Evolutionary conservation across 2,113 vertebrate species (phyloP).

Genomic region (Anseranas semipalmata): DNA sequence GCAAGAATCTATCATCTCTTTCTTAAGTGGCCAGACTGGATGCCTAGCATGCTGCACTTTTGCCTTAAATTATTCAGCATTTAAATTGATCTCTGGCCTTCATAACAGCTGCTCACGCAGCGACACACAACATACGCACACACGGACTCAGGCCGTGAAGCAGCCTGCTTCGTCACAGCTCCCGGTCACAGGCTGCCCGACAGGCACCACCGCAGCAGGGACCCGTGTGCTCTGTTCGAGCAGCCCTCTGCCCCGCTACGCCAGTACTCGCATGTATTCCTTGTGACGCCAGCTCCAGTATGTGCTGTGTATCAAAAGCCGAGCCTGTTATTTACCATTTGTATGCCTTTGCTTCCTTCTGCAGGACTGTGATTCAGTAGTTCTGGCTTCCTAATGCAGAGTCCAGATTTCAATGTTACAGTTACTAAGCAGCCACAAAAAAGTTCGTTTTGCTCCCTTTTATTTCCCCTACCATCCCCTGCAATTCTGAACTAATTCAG

Average conservation of each 20-base stretch:
- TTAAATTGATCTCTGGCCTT: neutral
- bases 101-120: fast-evolving
- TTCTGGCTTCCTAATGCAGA: neutral
- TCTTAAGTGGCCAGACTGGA: neutral
- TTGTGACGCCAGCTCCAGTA: fast-evolving
- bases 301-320: neutral
- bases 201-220: neutral
- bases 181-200: neutral
- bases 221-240: neutral
- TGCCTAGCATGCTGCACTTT: neutral
- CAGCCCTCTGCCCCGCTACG: neutral
- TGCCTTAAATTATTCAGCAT: neutral
- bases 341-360: neutral
- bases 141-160: neutral
- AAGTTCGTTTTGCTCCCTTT: neutral
- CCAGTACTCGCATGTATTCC: fast-evolving
- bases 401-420: neutral
- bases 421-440: fast-evolving
- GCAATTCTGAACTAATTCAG: neutral
- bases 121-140: fast-evolving
- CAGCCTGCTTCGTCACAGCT: neutral
- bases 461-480: no score
- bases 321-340: neutral
- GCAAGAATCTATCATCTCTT: constrained; percentile 7
- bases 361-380: fast-evolving